Conservation (phyloP, 64 coral and sea anemone genomes). For the Catalaphyllia jardinei region DNA sequence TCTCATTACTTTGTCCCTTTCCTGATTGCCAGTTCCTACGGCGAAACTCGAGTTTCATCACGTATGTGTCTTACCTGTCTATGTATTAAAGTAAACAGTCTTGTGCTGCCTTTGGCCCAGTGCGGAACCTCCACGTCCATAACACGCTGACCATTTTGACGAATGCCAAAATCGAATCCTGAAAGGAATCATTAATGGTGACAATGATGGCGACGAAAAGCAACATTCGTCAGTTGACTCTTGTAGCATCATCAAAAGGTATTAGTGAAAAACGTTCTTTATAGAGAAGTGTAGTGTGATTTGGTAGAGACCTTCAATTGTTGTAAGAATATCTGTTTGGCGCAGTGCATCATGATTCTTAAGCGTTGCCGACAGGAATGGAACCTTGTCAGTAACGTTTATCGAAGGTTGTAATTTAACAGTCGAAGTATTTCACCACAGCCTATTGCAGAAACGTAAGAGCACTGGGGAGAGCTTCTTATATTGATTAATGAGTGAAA, state of each 20-base stretch:
- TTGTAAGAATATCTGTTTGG: no score
- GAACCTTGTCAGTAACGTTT: no score
- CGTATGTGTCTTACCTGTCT: slow-evolving; percentile 62
- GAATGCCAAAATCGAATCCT: slow-evolving; percentile 93
- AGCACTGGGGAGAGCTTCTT: no score
- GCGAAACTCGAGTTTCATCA: not conserved
- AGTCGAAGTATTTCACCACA: no score
- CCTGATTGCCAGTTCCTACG: not conserved
- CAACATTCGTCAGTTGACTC: not conserved
- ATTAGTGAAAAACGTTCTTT: not conserved
- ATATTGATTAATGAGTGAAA: no score
- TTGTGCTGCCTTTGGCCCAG: slow-evolving; percentile 74
- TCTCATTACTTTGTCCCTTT: not conserved
- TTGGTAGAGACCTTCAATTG: no score
- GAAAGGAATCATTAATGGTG: not conserved
- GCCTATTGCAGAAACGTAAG: no score
- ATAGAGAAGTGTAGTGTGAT: no score
- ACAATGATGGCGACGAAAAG: not conserved
- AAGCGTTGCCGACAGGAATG: no score
- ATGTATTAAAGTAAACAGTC: slow-evolving; percentile 81
- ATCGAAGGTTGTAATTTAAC: no score
- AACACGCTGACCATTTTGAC: slow-evolving; percentile 89
- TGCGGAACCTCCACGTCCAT: slow-evolving; percentile 85
- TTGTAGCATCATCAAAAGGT: not conserved
- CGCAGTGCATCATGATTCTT: no score